Evolutionary conservation across 2,113 vertebrate genomes (phyloP), one percentile per base, ranked within the genome.

Genomic region (Lucifuga dentata): DNA sequence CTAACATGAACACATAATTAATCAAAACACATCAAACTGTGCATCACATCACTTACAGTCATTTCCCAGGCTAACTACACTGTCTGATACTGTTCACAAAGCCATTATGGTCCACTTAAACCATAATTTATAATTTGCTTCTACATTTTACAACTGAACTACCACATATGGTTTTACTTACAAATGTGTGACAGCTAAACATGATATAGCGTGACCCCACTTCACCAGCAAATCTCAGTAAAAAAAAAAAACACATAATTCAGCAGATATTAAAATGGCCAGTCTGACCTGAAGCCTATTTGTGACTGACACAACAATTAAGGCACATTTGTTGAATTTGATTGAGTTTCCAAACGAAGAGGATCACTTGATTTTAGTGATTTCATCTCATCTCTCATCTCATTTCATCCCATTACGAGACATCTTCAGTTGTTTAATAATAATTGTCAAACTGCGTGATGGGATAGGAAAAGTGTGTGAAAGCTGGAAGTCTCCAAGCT

Each of bases 301-400:
- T 80, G 48, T 68, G 50, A 78, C 19, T 74, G 85, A 73, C 77
- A 76, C 56, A 57, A 57, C 64, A 85, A 84, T 89, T 78, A 88
- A 50, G 35, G 48, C 58, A 50, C 55, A 63, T 88, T 88, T 83
- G 76, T 59, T 84, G 49, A 73, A 66, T 77, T 53, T 75, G 69
- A 85, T 77, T 41, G 83, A 75, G 83, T 78, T 76, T 75, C 57
- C 60, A 45, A 38, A 58, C 13, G 26, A 53, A 83, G 74, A 71
- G 65, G 72, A 74, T 85, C 53, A 24, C 33, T 73, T 63, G 68
- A 81, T 76, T 73, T 68, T 20, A 68, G 49, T n/a, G 49, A 83
- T 78, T 63, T 76, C 76, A 88, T 83, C 69, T 77, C 7, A 3
- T 29, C 26, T 29, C 3, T 29, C 3, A 3, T 29, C 23, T 36